These are phyloP conservation scores for Stegana nigrithorax DNA, from an alignment of 2,888 invertebrate genomes.

Conservation along the genomic window DNA sequence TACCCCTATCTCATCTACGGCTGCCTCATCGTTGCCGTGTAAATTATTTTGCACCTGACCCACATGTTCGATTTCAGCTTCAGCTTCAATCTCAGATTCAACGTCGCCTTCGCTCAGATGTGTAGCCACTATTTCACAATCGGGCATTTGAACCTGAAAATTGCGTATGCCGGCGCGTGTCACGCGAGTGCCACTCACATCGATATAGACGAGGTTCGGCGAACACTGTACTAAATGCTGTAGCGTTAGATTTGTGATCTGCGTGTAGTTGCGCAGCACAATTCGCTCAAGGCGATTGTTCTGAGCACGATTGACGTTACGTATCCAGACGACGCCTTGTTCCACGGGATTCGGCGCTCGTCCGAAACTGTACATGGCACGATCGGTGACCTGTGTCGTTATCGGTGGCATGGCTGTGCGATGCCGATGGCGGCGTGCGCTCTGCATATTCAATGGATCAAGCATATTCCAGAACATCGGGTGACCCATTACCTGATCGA, in stretches of 20 bases:
- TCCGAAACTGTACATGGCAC: slow-evolving; percentile 67
- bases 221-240: slow-evolving; percentile 74
- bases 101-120: slow-evolving; percentile 42
- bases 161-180: slow-evolving; percentile 73
- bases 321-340: slow-evolving; percentile 65
- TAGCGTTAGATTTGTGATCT: slow-evolving; percentile 75
- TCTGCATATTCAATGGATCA: slow-evolving; percentile 52
- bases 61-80: not conserved
- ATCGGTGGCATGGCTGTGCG: slow-evolving; percentile 2
- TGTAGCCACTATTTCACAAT: slow-evolving; percentile 71
- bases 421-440: slow-evolving; percentile 35
- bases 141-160: slow-evolving; percentile 73
- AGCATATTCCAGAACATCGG: slow-evolving; percentile 65
- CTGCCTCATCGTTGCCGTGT: not conserved
- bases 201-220: slow-evolving; percentile 72
- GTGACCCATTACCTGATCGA: slow-evolving; percentile 57
- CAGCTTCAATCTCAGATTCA: not conserved
- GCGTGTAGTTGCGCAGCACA: slow-evolving; percentile 73
- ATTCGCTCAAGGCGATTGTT: slow-evolving; percentile 71
- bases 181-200: slow-evolving; percentile 77
- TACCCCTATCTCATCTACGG: not conserved
- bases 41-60: not conserved
- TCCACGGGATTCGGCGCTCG: slow-evolving; percentile 62
- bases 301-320: slow-evolving; percentile 63
- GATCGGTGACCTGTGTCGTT: slow-evolving; percentile 55